Evolutionary conservation across 2,113 vertebrate genomes (phyloP).

Genomic region (Tetraodon nigroviridis): DNA sequence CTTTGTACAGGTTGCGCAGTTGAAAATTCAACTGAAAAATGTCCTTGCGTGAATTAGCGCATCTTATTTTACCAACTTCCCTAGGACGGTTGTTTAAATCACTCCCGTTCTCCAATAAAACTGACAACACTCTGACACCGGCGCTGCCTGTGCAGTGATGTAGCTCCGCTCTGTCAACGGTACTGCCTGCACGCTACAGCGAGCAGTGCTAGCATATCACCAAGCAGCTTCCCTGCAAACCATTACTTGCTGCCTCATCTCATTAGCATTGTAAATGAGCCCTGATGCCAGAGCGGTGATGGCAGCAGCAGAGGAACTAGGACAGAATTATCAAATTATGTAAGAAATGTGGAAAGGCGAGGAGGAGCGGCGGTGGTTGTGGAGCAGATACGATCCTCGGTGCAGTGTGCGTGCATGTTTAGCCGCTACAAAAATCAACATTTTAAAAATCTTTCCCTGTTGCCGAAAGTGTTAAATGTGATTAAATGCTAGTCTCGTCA

Average conservation of each 20-base stretch:
- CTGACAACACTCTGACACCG: too few relatives aligned
- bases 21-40: too few relatives aligned
- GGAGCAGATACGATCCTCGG: too few relatives aligned
- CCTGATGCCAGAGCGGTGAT: conserved; percentile 54
- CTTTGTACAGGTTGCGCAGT: too few relatives aligned
- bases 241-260: conserved; percentile 54
- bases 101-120: too few relatives aligned
- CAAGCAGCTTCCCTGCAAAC: conserved; percentile 52
- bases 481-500: background rate
- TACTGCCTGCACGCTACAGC: conserved; percentile 30
- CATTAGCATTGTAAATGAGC: conserved; percentile 72
- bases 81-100: too few relatives aligned
- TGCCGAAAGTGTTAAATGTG: background rate
- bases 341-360: conserved; percentile 54
- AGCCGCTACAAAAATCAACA: background rate
- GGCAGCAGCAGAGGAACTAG: conserved; percentile 57
- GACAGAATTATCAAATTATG: conserved; percentile 66
- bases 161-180: conserved; percentile 9
- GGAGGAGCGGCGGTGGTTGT: background rate
- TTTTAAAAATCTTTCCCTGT: background rate
- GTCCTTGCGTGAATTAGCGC: too few relatives aligned
- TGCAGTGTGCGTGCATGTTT: too few relatives aligned
- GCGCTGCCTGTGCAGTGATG: conserved; percentile 20
- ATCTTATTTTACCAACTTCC: too few relatives aligned
- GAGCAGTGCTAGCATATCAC: conserved; percentile 53